Evolutionary conservation across 53 echinoderm and acorn worm species (phyloP).

Genomic region (Hippasteria phrygiana): DNA sequence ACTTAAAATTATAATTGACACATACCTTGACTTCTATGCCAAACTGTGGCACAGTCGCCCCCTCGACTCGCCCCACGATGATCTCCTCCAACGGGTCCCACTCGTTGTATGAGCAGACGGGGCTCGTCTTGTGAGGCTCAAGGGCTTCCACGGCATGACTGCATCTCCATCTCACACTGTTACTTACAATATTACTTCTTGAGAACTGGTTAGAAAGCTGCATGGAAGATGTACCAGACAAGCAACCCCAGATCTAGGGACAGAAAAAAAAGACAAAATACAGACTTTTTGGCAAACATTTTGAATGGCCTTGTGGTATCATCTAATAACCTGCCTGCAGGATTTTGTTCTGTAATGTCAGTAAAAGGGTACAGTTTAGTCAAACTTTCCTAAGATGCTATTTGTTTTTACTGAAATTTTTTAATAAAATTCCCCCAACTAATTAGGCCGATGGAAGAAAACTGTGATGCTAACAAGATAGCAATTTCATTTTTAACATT

Average conservation of each 20-base stretch:
- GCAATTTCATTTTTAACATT: too few relatives aligned
- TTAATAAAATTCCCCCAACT: too few relatives aligned
- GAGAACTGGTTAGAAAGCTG: not conserved
- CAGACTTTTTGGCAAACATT: too few relatives aligned
- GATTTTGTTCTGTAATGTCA: too few relatives aligned
- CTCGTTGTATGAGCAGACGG: slow-evolving; percentile 95
- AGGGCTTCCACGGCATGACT: not conserved
- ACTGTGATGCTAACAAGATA: too few relatives aligned
- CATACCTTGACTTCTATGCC: slow-evolving; percentile 90
- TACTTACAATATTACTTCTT: not conserved
- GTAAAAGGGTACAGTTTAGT: too few relatives aligned
- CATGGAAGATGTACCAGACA: not conserved
- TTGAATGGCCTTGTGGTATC: too few relatives aligned
- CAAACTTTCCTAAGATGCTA: too few relatives aligned
- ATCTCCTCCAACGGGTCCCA: slow-evolving; percentile 98
- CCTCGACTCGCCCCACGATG: slow-evolving; percentile 95
- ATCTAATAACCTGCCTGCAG: too few relatives aligned
- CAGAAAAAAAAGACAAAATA: not conserved
- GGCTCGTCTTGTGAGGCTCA: slow-evolving; percentile 60
- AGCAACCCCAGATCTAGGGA: not conserved
- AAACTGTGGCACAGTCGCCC: slow-evolving; percentile 86
- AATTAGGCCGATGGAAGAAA: too few relatives aligned
- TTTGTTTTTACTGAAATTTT: too few relatives aligned
- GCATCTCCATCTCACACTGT: slow-evolving; percentile 26
- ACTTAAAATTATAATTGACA: not conserved